Conservation (phyloP, 1,140 invertebrate genomes). For the Drosophila simulans region DNA sequence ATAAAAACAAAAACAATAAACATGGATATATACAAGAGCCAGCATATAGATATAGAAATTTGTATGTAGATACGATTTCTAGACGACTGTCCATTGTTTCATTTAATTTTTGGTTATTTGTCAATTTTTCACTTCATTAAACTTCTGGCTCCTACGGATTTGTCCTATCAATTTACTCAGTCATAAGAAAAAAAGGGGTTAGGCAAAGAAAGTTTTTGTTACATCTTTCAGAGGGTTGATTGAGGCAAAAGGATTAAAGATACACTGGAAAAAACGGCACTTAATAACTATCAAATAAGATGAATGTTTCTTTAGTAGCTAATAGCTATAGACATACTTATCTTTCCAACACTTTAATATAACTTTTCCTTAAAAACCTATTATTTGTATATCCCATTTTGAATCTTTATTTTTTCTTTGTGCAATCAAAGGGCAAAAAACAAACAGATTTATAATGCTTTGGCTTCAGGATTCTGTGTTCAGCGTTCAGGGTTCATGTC, state of each 20-base stretch:
- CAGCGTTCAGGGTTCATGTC: conserved; percentile 54
- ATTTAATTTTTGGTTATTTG: conserved; percentile 82
- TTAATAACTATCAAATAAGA: background rate
- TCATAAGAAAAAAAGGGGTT: conserved; percentile 51
- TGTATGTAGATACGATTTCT: conserved; percentile 9
- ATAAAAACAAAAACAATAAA: conserved; percentile 28
- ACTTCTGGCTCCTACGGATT: conserved; percentile 65
- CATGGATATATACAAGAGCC: conserved; percentile 9
- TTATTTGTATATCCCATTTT: background rate
- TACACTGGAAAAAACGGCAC: background rate
- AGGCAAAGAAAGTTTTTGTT: conserved; percentile 35
- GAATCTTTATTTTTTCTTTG: conserved; percentile 1
- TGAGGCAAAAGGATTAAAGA: conserved; percentile 37
- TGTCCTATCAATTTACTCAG: conserved; percentile 76
- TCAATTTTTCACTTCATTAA: conserved; percentile 82
- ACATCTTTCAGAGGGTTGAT: conserved; percentile 66
- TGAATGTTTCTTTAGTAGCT: no score
- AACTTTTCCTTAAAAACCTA: background rate
- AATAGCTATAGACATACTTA: no score
- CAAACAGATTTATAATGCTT: conserved; percentile 73
- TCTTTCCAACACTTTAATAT: no score
- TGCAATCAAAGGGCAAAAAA: conserved; percentile 29
- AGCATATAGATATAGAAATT: conserved; percentile 13
- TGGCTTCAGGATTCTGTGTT: background rate
- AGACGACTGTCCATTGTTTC: conserved; percentile 26